Base-by-base conservation (phyloP, 2,797 vertebrate genomes). In the Acanthurus tractus region DNA sequence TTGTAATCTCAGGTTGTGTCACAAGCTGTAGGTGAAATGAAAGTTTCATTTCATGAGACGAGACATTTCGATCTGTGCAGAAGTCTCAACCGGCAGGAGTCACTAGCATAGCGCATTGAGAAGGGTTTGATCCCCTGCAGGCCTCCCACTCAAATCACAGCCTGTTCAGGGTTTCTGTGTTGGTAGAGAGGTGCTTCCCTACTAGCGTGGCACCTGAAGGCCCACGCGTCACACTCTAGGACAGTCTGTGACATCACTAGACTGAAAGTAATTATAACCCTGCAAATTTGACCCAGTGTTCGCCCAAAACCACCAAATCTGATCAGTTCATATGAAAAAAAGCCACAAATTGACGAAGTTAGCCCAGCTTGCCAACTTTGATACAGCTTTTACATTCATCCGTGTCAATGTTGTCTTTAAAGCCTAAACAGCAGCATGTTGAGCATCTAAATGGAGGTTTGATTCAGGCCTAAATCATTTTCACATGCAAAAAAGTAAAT, bases 391-490 rank as follows among this genome's bases (percentile, higher is more conserved):
- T 13, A 48, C 9, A 6, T 29, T 48, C 8, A 11, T 3, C 10
- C 12, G 18, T 49, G 7, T 42, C n/a, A 15, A 11, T 54, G 3
- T 25, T 6, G 46, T 29, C 11, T n/a, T 15, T 9, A 72, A 25
- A 8, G 5, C 34, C 8, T 50, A 20, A 55, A 22, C 36, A n/a
- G 15, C 9, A 22, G 7, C 15, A 2, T n/a, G 11, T 10, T 48
- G 9, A 42, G 10, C 42, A 34, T 14, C 44, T 38, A 25, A 25
- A n/a, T 17, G 0, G 36, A 63, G 9, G 8, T 36, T 1, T 40
- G 22, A 50, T 64, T 59, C 8, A 71, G 14, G 15, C 48, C 56
- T n/a, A 67, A 46, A 53, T 52, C 48, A 34, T 34, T 34, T 34
- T 34, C 29, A 34, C 5, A 34, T 34, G 29, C 29, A 34, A 34